A percentile compares a stretch with the other conserved stretches of the same genome.
phyloP scores from a whole-genome alignment of 2,888 invertebrate species.

The Pheosia gnoma region DNA sequence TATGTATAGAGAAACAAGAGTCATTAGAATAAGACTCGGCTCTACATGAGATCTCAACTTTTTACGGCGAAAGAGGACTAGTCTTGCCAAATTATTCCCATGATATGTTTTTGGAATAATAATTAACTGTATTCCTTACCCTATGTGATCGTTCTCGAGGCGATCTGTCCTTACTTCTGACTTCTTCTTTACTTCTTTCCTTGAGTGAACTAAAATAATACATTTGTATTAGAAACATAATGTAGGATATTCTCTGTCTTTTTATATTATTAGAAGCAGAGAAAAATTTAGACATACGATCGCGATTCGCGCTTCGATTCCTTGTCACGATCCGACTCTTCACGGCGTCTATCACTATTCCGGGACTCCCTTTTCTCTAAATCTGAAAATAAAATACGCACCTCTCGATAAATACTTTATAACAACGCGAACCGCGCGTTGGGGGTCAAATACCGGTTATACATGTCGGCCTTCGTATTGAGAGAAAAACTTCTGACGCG shows the following conservation, averaged over 20 bases:
- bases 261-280: background rate
- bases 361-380: conserved; percentile 68
- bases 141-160: conserved; percentile 75
- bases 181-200: conserved; percentile 86
- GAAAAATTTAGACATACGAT: conserved; percentile 53
- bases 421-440: no score
- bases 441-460: no score
- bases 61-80: no score
- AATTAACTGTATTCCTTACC: conserved; percentile 46
- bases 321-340: conserved; percentile 73
- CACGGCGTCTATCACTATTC: conserved; percentile 67
- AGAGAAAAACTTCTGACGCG: no score
- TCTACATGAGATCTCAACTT: no score
- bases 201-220: conserved; percentile 68
- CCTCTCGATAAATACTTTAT: no score
- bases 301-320: conserved; percentile 74
- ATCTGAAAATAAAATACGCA: conserved; percentile 43
- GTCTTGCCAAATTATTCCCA: no score
- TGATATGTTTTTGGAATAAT: no score
- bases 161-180: conserved; percentile 83
- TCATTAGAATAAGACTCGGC: no score
- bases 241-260: background rate
- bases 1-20: no score
- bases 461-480: no score
- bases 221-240: background rate